Base-by-base conservation (phyloP, 2,113 vertebrate species). In the Noturus placidus region DNA sequence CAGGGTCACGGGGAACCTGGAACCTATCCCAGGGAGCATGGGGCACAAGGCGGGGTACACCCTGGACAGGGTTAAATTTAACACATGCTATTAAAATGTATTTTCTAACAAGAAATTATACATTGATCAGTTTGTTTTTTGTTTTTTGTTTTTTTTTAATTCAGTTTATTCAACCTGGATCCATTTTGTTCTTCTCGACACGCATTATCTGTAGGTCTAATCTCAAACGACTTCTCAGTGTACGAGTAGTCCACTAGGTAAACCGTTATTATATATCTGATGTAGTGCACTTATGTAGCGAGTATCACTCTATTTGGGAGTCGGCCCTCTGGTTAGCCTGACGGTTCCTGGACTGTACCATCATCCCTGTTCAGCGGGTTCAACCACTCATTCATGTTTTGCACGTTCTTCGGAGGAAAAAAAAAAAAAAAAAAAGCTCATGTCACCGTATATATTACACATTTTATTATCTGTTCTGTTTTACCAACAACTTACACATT, bases 331-430 rank as follows among this genome's bases (percentile, higher is more conserved):
- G 8, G 5, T 50, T 25, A 17, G 20, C 33, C 1, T 38, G 57
- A 15, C 14, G 2, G 11, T 85, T 33, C 22, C 52, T 65, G 88
- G 85, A 70, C 84, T 63, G 65, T 87, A 84, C 88, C 88, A 87
- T 25, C 56, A 30, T 52, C 19, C 15, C 0, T 70, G 1, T 9
- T 52, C 5, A 5, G 27, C 15, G 33, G 76, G 38, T 13, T 5
- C 4, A 76, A 76, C 19, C 38, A 19, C 0, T 46, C 13, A 46
- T 1, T 76, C 15, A 27, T 27, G 4, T 76, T 46, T 42, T 76
- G 35, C 9, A 9, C 4, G 9, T 46, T 1, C 20, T 25, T 42
- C 1, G 1, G 15, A 27, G n/a, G n/a, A n/a, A n/a, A n/a, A n/a
- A 50, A 74, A 50, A 50, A 46, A 8, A 46, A 7, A 46, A 50